Evolutionary conservation across 2,888 invertebrate genomes (phyloP).

Genomic region (Nezara viridula): DNA sequence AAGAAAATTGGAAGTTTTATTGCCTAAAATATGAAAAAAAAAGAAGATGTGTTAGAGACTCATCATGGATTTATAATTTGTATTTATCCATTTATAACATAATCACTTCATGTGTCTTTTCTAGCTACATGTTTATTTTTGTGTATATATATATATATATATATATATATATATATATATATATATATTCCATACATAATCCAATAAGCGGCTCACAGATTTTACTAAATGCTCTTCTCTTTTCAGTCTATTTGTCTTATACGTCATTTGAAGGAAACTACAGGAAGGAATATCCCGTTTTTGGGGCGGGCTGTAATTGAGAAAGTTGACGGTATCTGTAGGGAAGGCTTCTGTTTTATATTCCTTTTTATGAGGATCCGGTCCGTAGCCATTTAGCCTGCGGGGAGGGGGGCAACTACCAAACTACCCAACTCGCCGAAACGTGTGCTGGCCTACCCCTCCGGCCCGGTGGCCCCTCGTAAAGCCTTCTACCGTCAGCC

Average conservation of each 20-base stretch:
- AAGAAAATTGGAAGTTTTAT: too few relatives aligned
- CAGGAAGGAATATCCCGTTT: not conserved
- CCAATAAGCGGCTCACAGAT: not conserved
- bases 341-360: slow-evolving; percentile 19
- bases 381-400: slow-evolving; percentile 1
- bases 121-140: too few relatives aligned
- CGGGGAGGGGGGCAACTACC: not conserved
- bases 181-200: too few relatives aligned
- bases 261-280: not conserved
- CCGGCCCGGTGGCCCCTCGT: not conserved
- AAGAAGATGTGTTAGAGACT: too few relatives aligned
- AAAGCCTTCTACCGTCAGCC: not conserved
- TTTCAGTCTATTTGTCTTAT: not conserved
- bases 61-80: too few relatives aligned
- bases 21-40: too few relatives aligned
- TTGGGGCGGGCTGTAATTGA: slow-evolving; percentile 6
- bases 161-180: too few relatives aligned
- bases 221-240: not conserved
- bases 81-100: too few relatives aligned
- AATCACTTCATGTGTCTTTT: too few relatives aligned
- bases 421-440: slow-evolving; percentile 16
- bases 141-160: too few relatives aligned
- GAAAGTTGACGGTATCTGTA: slow-evolving; percentile 7
- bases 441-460: not conserved
- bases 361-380: slow-evolving; percentile 19